Conservation (phyloP, 1,140 invertebrate species). For the Globodera ellingtonae region DNA sequence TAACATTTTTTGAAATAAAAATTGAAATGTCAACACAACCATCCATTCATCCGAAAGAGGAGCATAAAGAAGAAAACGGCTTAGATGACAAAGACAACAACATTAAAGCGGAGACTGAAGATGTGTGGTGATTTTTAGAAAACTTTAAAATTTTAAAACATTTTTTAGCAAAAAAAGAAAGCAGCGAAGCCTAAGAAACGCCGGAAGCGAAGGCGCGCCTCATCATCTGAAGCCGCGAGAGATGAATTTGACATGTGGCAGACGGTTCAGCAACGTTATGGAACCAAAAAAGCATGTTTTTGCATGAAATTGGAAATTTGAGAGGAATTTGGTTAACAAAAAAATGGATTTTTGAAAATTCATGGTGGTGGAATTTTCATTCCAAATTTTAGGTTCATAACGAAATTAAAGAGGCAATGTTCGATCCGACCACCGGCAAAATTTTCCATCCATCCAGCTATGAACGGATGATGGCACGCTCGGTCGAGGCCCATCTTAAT, state of each 20-base stretch:
- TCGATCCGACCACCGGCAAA: background rate
- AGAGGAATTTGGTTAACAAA: no score
- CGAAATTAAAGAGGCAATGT: conserved; percentile 20
- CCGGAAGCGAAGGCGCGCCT: background rate
- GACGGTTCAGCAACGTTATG: conserved; percentile 13
- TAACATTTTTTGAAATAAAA: no score
- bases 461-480: conserved; percentile 23
- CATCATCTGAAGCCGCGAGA: background rate
- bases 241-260: background rate
- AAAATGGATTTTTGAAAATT: no score
- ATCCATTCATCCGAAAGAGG: background rate
- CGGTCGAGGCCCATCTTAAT: background rate
- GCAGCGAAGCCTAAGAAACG: background rate
- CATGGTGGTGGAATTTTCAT: background rate
- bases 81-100: background rate
- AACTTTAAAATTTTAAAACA: background rate
- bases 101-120: background rate
- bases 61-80: background rate
- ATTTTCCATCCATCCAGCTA: conserved; percentile 13
- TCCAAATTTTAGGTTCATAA: background rate
- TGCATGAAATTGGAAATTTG: background rate
- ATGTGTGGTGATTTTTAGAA: no score
- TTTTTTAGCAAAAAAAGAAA: background rate
- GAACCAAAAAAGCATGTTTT: background rate
- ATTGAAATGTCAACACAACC: background rate